Evolutionary conservation across 2,888 invertebrate genomes (phyloP).

Genomic region (Lepidocyrtoides sp.): DNA sequence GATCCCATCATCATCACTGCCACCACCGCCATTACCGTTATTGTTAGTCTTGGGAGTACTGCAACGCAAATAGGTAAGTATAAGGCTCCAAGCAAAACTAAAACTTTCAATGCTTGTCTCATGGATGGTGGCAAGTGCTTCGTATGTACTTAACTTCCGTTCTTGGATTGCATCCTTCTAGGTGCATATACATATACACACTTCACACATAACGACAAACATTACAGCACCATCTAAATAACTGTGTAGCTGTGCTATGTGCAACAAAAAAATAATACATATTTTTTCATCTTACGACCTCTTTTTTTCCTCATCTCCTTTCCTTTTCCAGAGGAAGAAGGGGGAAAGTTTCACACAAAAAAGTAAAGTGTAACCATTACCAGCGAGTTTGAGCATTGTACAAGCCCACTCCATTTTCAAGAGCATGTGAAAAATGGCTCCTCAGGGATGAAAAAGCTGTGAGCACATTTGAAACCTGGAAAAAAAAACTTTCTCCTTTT

Average conservation of each 20-base stretch:
- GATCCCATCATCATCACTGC: constrained; percentile 78
- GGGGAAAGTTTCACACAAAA: constrained; percentile 76
- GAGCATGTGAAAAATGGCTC: constrained; percentile 82
- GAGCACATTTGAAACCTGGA: constrained; percentile 74
- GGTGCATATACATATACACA: not conserved
- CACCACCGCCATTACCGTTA: constrained; percentile 34
- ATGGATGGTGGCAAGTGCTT: not conserved
- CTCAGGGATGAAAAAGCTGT: constrained; percentile 76
- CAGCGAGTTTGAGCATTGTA: constrained; percentile 72
- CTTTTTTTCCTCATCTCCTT: not conserved
- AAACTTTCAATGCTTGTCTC: constrained; percentile 68
- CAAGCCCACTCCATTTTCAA: constrained; percentile 80
- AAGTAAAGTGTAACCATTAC: constrained; percentile 78
- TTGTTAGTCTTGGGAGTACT: constrained; percentile 67
- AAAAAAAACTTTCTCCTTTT: constrained; percentile 77
- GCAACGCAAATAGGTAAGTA: constrained; percentile 42
- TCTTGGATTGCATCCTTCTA: not conserved
- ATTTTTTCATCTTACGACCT: not conserved
- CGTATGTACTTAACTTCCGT: too few species aligned
- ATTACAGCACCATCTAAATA: constrained; percentile 20
- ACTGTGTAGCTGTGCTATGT: not conserved
- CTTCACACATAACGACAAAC: not conserved
- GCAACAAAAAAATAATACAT: not conserved
- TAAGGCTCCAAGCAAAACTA: constrained; percentile 59
- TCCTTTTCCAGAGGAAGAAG: constrained; percentile 56